Percentiles rank a stretch among this genome's conserved stretches.
Evolutionary conservation across 2,113 vertebrate genomes (phyloP).

Genomic region (Eulacestoma nigropectus): DNA sequence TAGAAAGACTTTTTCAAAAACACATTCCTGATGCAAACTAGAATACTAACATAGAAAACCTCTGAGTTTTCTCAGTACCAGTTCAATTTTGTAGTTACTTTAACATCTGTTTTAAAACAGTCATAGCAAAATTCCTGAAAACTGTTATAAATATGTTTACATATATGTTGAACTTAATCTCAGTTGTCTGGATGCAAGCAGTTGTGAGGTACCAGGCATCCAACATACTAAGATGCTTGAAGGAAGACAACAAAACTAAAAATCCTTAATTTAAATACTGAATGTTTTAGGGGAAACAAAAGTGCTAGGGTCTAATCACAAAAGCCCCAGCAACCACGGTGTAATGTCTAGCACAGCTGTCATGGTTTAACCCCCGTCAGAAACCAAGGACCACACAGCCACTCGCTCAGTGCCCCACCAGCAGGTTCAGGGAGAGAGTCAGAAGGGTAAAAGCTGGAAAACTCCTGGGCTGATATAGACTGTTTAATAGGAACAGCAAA

Average conservation of each 20-base stretch:
- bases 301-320: neutral
- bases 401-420: neutral
- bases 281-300: neutral
- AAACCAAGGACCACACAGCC: neutral
- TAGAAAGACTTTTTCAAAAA: neutral
- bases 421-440: neutral
- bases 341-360: neutral
- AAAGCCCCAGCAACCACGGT: neutral
- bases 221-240: neutral
- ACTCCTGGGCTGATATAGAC: neutral
- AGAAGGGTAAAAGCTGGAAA: neutral
- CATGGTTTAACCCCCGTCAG: neutral
- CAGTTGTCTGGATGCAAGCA: neutral
- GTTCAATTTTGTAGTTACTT: neutral
- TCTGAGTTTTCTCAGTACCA: neutral
- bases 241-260: neutral
- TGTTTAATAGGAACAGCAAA: neutral
- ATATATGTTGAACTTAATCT: neutral
- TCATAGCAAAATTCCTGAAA: neutral
- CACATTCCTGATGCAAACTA: neutral
- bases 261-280: neutral
- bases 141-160: neutral
- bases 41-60: neutral
- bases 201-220: neutral
- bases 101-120: neutral